phyloP scores from a whole-genome alignment of 2,888 invertebrate species.

The Mystacides longicornis region DNA sequence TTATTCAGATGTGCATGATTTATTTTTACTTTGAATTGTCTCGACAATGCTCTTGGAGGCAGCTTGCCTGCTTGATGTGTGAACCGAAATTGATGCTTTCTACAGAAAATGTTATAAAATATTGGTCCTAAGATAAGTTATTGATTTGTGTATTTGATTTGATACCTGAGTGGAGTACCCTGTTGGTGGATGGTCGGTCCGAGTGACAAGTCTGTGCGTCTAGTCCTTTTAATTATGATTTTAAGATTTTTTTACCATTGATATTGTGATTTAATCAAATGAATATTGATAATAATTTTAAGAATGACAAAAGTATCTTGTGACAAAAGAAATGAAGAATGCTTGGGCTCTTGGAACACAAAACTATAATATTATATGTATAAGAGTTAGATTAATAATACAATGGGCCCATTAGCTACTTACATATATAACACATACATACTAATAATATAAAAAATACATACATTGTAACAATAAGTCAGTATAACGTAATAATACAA shows the following conservation, averaged over 20 bases:
- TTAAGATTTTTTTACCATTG: conserved; percentile 17
- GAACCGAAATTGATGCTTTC: no score
- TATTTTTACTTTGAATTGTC: no score
- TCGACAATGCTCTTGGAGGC: no score
- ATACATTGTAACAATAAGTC: neutral
- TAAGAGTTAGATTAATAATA: neutral
- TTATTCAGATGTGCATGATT: no score
- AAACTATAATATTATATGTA: neutral
- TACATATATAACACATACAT: neutral
- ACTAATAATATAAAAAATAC: neutral
- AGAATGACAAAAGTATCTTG: neutral
- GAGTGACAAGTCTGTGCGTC: conserved; percentile 17
- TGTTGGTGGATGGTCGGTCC: no score
- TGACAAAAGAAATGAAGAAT: neutral
- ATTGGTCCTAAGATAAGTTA: no score
- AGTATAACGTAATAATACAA: neutral
- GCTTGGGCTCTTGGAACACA: neutral
- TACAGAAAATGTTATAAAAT: no score
- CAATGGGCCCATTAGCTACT: neutral
- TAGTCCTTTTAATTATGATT: conserved; percentile 18
- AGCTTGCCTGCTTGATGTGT: no score
- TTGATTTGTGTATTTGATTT: no score
- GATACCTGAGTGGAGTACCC: no score
- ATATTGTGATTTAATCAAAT: conserved; percentile 16
- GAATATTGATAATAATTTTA: no score